Evolutionary conservation across 92 coral and sea anemone species (phyloP).

Genomic region (Epizoanthus ramosus): DNA sequence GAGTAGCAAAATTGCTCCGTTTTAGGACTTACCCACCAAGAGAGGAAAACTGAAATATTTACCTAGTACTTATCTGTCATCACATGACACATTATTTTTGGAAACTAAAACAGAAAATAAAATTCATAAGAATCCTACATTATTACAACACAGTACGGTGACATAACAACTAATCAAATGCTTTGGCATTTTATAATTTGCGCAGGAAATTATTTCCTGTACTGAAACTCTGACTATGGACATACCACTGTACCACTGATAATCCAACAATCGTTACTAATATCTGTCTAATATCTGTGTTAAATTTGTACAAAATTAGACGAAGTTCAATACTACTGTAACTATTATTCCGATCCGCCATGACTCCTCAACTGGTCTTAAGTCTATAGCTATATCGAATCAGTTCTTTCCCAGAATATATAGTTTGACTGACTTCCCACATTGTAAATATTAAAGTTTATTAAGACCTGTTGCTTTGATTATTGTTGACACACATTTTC

Average conservation of each 20-base stretch:
- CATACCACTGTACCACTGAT: neutral
- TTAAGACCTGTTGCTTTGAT: neutral
- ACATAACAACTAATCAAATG: neutral
- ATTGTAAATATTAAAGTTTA: constrained; percentile 21
- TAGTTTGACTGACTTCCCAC: constrained; percentile 1
- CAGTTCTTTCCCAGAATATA: neutral
- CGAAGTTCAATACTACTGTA: neutral
- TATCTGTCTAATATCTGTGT: neutral
- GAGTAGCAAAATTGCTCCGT: neutral
- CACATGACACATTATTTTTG: neutral
- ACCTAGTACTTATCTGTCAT: too few species aligned
- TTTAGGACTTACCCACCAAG: neutral
- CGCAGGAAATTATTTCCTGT: neutral
- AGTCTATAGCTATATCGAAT: neutral
- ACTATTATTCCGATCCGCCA: neutral
- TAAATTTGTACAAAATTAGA: neutral
- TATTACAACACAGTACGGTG: neutral
- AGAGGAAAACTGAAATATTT: neutral
- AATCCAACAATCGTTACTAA: neutral
- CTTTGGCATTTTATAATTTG: constrained; percentile 1
- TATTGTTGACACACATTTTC: too few species aligned
- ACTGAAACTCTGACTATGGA: neutral
- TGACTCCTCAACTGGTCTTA: neutral
- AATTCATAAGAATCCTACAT: neutral
- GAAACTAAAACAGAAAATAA: neutral